A percentile compares a stretch with the other conserved stretches of the same genome.
Conservation (phyloP, 1,140 invertebrate species). For the Carcinoscorpius rotundicauda region DNA sequence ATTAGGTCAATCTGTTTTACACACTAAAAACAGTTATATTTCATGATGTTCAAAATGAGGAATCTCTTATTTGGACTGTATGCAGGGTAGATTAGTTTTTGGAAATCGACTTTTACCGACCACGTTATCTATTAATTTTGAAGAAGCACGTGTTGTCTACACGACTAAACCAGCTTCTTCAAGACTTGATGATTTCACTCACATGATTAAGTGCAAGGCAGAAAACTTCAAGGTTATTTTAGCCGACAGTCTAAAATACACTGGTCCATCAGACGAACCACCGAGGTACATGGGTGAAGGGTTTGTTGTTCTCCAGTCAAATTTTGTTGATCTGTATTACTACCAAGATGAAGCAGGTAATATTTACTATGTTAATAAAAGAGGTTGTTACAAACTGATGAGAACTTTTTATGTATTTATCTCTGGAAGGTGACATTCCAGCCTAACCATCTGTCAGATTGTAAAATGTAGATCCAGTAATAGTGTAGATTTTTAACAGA, state of each 20-base stretch:
- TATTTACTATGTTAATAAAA: not conserved
- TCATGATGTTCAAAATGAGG: too few relatives aligned
- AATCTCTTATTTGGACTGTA: too few relatives aligned
- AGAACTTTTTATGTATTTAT: too few relatives aligned
- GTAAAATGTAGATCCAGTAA: too few relatives aligned
- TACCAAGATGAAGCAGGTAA: conserved; percentile 86
- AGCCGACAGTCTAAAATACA: conserved; percentile 86
- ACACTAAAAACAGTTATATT: too few relatives aligned
- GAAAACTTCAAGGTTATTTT: conserved; percentile 92
- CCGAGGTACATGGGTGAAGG: conserved; percentile 96
- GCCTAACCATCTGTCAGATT: too few relatives aligned
- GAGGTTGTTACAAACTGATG: too few relatives aligned
- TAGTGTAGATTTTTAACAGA: too few relatives aligned
- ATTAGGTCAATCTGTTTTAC: too few relatives aligned
- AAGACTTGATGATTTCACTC: conserved; percentile 87
- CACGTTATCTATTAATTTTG: conserved; percentile 79
- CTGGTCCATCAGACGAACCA: conserved; percentile 83
- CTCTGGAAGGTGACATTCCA: too few relatives aligned
- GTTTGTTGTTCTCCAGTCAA: conserved; percentile 91
- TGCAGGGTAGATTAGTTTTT: conserved; percentile 76
- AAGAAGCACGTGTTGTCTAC: conserved; percentile 89
- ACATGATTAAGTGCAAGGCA: conserved; percentile 84
- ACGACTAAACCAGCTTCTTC: conserved; percentile 90
- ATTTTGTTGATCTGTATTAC: conserved; percentile 86
- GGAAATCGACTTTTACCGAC: conserved; percentile 92